Evolutionary conservation across 2,888 invertebrate species (phyloP).

Genomic region (Diaphora mendica): DNA sequence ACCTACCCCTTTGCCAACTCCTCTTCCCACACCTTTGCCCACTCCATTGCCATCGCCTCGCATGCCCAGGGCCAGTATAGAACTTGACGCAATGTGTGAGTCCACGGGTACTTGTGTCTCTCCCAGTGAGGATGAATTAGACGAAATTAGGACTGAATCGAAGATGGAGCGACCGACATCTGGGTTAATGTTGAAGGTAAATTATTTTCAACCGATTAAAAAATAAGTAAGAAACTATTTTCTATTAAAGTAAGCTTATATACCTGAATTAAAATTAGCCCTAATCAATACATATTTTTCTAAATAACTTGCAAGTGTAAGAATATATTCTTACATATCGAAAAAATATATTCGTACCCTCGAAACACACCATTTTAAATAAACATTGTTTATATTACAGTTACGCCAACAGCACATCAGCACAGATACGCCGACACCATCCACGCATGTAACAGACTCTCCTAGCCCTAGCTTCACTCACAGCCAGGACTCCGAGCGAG

Average conservation of each 20-base stretch:
- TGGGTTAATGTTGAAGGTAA: constrained; percentile 75
- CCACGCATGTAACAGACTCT: constrained; percentile 80
- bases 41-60: constrained; percentile 87
- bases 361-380: constrained; percentile 5
- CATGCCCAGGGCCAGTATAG: constrained; percentile 76
- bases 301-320: background rate
- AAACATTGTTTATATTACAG: constrained; percentile 69
- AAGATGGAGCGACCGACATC: constrained; percentile 70
- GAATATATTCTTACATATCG: background rate
- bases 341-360: constrained; percentile 12
- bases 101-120: constrained; percentile 67
- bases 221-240: background rate
- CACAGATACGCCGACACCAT: constrained; percentile 78
- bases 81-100: constrained; percentile 67
- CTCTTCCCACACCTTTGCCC: constrained; percentile 88
- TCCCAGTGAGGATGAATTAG: constrained; percentile 80
- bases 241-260: background rate
- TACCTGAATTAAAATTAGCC: background rate
- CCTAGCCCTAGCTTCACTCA: constrained; percentile 81
- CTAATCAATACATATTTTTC: background rate
- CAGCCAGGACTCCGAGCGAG: constrained; percentile 80
- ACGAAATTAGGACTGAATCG: constrained; percentile 72
- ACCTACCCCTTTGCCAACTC: constrained; percentile 90
- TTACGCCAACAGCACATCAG: constrained; percentile 82
- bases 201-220: constrained; percentile 18